These are phyloP conservation scores for Limanda limanda DNA, from an alignment of 2,113 vertebrate genomes.

Conservation along the genomic window DNA sequence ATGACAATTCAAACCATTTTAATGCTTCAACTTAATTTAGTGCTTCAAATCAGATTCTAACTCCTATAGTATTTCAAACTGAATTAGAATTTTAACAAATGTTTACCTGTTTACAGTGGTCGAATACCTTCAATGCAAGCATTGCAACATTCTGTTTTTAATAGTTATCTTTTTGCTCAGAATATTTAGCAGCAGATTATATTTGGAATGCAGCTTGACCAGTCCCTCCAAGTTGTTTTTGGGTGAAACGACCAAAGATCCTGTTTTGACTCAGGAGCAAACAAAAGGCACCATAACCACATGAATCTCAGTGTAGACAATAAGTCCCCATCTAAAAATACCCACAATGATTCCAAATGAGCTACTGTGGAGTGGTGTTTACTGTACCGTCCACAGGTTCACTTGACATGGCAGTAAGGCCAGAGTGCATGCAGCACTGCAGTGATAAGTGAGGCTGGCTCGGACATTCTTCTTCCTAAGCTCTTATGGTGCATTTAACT, in stretches of 20 bases:
- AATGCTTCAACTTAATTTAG: too few species aligned
- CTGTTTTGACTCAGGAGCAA: constrained; percentile 29
- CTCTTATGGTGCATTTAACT: neutral
- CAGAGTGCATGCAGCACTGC: constrained; percentile 3
- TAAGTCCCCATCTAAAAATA: constrained; percentile 62
- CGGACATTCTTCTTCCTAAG: neutral
- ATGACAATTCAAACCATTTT: too few species aligned
- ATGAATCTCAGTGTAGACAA: constrained; percentile 37
- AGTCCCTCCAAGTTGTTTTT: constrained; percentile 4
- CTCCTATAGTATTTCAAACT: too few species aligned
- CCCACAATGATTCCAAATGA: constrained; percentile 53
- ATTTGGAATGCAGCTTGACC: neutral
- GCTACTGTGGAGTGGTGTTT: constrained; percentile 52
- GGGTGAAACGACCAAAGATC: constrained; percentile 9
- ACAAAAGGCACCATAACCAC: constrained; percentile 55
- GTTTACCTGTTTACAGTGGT: too few species aligned
- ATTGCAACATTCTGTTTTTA: too few species aligned
- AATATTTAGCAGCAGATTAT: too few species aligned
- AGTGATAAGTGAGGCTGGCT: constrained; percentile 13
- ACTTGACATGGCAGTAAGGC: constrained; percentile 31
- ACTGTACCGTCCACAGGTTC: constrained; percentile 36
- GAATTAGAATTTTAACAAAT: too few species aligned
- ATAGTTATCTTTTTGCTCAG: too few species aligned
- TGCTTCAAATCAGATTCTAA: too few species aligned
- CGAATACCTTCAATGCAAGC: too few species aligned